Conservation (phyloP, 2,113 vertebrate genomes). For the Cebidichthys violaceus region DNA sequence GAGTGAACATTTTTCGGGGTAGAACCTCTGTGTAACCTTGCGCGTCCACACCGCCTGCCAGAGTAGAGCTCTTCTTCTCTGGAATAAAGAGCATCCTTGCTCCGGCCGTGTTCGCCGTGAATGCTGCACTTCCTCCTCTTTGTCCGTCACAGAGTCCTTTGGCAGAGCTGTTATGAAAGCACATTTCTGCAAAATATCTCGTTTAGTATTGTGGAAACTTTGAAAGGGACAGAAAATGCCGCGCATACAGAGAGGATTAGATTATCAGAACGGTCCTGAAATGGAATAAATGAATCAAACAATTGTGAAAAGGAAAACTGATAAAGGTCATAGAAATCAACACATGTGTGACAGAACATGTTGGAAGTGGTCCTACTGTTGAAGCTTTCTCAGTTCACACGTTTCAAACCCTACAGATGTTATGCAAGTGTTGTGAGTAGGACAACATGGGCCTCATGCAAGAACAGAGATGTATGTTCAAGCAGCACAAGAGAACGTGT, state of each 20-base stretch:
- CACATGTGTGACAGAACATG: not conserved
- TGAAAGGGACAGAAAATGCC: conserved; percentile 31
- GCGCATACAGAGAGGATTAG: not conserved
- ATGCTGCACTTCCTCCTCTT: conserved; percentile 35
- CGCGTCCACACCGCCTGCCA: conserved; percentile 49
- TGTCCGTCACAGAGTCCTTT: conserved; percentile 47
- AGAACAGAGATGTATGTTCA: not conserved
- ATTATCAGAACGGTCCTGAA: conserved; percentile 36
- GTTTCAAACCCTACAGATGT: not conserved
- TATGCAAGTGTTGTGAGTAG: not conserved
- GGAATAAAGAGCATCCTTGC: conserved; percentile 56
- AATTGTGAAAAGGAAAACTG: not conserved
- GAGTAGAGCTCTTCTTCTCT: conserved; percentile 62
- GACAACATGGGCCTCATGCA: not conserved
- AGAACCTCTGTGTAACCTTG: conserved; percentile 62
- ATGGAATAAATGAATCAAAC: conserved; percentile 13
- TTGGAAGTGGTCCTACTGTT: too few relatives aligned
- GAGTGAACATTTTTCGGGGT: conserved; percentile 52
- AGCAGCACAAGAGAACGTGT: not conserved
- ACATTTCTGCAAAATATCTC: conserved; percentile 41
- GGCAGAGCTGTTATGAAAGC: conserved; percentile 12
- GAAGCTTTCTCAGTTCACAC: not conserved
- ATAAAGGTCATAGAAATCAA: not conserved
- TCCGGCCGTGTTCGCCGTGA: conserved; percentile 17
- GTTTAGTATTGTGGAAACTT: conserved; percentile 32